phyloP scores from a whole-genome alignment of 2,113 vertebrate genomes.

The Pica pica region DNA sequence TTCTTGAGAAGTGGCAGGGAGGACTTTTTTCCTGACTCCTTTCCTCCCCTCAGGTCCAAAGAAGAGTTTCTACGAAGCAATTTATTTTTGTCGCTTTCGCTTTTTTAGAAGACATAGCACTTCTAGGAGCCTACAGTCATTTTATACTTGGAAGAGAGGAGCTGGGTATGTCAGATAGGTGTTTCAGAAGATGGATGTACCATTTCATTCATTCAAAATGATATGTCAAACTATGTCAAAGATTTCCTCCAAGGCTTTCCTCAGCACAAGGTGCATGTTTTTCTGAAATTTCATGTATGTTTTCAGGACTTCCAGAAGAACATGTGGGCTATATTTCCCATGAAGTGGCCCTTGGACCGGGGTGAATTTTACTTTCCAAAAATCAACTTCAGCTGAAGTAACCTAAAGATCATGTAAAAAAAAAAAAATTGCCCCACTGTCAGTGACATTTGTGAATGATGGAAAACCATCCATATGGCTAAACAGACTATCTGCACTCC shows the following conservation, averaged over 20 bases:
- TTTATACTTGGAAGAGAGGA: not conserved
- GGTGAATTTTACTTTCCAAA: not conserved
- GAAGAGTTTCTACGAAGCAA: not conserved
- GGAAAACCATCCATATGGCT: conserved; percentile 38
- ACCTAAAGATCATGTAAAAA: not conserved
- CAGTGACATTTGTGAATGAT: not conserved
- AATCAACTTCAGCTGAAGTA: not conserved
- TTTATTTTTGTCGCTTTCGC: not conserved
- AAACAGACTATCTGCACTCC: conserved; percentile 32
- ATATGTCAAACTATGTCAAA: not conserved
- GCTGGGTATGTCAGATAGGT: not conserved
- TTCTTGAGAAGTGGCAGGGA: not conserved
- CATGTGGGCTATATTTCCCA: not conserved
- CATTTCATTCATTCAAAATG: not conserved
- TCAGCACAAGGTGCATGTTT: not conserved
- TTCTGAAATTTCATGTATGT: not conserved
- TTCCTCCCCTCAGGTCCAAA: not conserved
- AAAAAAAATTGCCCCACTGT: fast-evolving
- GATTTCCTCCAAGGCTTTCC: not conserved
- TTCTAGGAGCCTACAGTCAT: not conserved
- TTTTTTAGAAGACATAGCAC: not conserved
- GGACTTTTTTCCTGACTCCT: not conserved
- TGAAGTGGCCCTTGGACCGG: not conserved
- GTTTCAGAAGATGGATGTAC: not conserved
- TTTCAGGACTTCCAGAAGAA: not conserved